A percentile compares a stretch with the other conserved stretches of the same genome.
phyloP scores from a whole-genome alignment of 2,888 invertebrate genomes.

The Limnephilus auricula region DNA sequence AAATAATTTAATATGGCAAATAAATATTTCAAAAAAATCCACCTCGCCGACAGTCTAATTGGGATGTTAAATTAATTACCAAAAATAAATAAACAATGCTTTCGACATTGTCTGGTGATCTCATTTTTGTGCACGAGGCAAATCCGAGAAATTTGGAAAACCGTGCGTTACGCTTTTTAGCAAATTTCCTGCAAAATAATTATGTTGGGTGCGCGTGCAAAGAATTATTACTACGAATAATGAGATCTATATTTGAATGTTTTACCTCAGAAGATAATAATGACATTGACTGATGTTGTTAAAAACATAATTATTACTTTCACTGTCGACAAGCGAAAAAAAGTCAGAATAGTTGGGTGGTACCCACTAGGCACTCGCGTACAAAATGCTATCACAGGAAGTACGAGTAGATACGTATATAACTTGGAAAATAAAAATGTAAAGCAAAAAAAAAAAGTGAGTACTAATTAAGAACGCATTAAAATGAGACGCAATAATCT shows the following conservation, averaged over 20 bases:
- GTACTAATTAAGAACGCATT: not conserved
- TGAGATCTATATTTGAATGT: not conserved
- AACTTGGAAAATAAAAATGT: not conserved
- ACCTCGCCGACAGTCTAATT: not conserved
- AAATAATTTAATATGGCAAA: not conserved
- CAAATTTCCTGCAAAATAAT: not conserved
- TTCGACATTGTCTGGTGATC: not conserved
- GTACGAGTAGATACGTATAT: not conserved
- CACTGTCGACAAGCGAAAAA: not conserved
- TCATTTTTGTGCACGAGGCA: conserved; percentile 6
- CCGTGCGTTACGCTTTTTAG: not conserved
- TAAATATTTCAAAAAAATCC: not conserved
- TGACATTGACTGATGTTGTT: not conserved
- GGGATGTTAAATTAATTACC: not conserved
- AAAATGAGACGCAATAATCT: not conserved
- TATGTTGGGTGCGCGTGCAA: not conserved
- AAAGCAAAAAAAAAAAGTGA: not conserved
- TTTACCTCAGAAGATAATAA: not conserved
- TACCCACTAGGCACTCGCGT: too few relatives aligned
- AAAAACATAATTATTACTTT: not conserved
- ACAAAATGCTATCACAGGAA: not conserved
- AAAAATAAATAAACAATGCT: not conserved
- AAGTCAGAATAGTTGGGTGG: not conserved
- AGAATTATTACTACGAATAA: not conserved
- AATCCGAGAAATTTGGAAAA: conserved; percentile 26